Percentiles rank a stretch among this genome's conserved stretches.
Conservation (phyloP, 2,113 vertebrate species). For the Prunella himalayana region DNA sequence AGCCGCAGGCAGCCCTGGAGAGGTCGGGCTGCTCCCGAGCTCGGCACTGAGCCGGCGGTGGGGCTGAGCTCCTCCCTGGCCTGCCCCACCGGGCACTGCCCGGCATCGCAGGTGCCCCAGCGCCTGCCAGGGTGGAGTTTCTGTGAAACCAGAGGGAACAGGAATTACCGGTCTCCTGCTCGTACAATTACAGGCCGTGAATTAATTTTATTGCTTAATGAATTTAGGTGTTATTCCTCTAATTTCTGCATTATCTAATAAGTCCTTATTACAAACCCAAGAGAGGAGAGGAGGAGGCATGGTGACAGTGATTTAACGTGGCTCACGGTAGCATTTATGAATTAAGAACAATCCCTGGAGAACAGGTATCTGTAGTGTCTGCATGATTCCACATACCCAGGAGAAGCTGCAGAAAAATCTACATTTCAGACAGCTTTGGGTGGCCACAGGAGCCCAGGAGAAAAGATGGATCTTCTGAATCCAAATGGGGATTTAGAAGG, state of each 20-base stretch:
- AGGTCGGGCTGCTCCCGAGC: neutral
- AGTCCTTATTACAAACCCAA: neutral
- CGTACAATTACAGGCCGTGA: neutral
- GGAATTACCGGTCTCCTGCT: slow-evolving; percentile 64
- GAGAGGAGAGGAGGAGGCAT: neutral
- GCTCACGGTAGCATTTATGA: neutral
- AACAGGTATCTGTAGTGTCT: neutral
- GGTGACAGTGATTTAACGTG: neutral
- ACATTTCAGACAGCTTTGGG: neutral
- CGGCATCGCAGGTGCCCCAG: neutral
- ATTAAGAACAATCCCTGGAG: neutral
- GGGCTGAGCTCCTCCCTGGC: neutral
- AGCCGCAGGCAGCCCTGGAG: neutral
- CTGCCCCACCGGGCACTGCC: neutral
- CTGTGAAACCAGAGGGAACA: slow-evolving; percentile 45
- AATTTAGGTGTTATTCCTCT: slow-evolving; percentile 48
- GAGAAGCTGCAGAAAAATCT: neutral
- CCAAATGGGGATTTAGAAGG: neutral
- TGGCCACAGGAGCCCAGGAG: neutral
- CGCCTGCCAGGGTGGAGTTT: slow-evolving; percentile 34
- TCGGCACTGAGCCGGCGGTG: rapidly evolving
- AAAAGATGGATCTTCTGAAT: neutral
- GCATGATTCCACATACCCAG: neutral
- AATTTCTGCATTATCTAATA: slow-evolving; percentile 41
- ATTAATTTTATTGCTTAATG: slow-evolving; percentile 61